These are phyloP conservation scores for Xestia rhomboidea DNA, from an alignment of 2,888 invertebrate species.

Conservation along the genomic window DNA sequence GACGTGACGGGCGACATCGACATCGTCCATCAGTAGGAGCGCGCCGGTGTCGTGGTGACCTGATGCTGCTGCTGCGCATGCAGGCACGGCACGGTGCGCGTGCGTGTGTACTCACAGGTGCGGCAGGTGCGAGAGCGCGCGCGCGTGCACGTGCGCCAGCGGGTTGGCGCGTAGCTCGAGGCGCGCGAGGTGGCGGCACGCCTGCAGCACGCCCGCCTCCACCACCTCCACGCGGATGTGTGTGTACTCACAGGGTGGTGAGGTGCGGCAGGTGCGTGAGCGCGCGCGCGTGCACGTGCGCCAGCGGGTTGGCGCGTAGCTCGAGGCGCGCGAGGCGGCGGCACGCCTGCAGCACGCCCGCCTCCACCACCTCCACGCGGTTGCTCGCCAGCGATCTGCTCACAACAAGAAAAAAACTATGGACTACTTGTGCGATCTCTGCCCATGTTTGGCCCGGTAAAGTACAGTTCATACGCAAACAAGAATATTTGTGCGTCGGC, in stretches of 20 bases:
- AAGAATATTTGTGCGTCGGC: no score
- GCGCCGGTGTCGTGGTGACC: not conserved
- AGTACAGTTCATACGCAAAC: no score
- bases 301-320: constrained; percentile 95
- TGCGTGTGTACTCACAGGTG: constrained; percentile 84
- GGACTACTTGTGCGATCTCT: not conserved
- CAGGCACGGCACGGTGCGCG: not conserved
- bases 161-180: constrained; percentile 97
- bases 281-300: constrained; percentile 92
- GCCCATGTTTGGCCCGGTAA: no score
- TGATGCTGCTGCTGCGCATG: not conserved
- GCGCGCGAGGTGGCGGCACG: constrained; percentile 92
- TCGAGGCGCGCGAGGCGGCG: constrained; percentile 94
- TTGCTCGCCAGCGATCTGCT: constrained; percentile 95
- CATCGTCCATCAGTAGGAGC: not conserved
- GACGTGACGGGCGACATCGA: not conserved
- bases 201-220: constrained; percentile 93
- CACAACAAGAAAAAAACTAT: not conserved
- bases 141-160: constrained; percentile 92
- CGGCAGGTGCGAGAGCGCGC: constrained; percentile 94
- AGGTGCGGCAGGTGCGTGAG: constrained; percentile 94
- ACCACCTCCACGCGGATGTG: constrained; percentile 94
- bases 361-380: constrained; percentile 94
- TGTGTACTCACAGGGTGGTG: constrained; percentile 81
- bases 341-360: constrained; percentile 93